These are phyloP conservation scores for Fissipunctia ypsillon DNA, from an alignment of 2,888 invertebrate species.

Conservation along the genomic window DNA sequence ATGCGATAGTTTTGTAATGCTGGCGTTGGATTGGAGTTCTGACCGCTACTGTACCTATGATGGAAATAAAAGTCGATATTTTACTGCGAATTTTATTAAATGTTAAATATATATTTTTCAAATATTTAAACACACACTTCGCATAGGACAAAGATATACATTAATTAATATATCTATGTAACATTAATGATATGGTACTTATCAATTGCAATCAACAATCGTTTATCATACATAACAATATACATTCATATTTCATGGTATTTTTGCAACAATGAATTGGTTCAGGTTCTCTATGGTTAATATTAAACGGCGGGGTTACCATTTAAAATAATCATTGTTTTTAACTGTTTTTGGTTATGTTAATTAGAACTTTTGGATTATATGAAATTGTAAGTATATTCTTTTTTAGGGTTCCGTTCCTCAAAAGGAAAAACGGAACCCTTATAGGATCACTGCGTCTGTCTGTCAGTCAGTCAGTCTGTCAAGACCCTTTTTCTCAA, in stretches of 20 bases:
- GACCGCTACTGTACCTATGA: no score
- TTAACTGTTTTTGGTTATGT: background rate
- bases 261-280: conserved; percentile 21
- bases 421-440: no score
- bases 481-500: no score
- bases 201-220: conserved; percentile 68
- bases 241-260: conserved; percentile 23
- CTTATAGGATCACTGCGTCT: no score
- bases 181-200: conserved; percentile 81
- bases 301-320: background rate
- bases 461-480: no score
- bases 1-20: no score
- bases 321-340: background rate
- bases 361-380: background rate
- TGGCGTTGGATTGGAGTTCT: no score
- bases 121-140: conserved; percentile 77
- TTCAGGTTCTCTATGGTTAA: background rate
- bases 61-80: conserved; percentile 45
- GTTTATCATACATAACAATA: conserved; percentile 48
- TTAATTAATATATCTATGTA: conserved; percentile 71
- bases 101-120: conserved; percentile 74
- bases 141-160: conserved; percentile 77
- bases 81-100: conserved; percentile 82
- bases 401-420: no score
- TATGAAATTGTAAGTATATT: background rate